Conservation (phyloP, 2,797 vertebrate species). For the Botia kubotai region DNA sequence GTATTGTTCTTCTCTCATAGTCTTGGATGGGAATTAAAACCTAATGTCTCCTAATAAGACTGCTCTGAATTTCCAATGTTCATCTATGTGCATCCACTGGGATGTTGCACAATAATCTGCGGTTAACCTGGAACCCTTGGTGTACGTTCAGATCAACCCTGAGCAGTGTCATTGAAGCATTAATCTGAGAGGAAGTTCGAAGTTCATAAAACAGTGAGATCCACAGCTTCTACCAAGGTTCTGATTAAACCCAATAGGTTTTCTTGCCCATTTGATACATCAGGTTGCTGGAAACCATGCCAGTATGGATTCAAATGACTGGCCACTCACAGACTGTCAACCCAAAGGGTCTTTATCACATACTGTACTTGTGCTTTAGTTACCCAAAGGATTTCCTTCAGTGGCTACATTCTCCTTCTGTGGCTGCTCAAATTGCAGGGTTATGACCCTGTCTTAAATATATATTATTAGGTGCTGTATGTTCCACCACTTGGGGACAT, state of each 20-base stretch:
- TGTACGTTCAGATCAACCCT: conserved; percentile 17
- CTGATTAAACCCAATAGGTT: conserved; percentile 43
- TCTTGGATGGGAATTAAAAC: not conserved
- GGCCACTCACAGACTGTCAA: conserved; percentile 66
- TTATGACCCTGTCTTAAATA: conserved; percentile 18
- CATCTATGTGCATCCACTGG: not conserved
- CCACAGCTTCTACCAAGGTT: conserved; percentile 10
- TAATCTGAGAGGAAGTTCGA: conserved; percentile 58
- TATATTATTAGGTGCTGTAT: conserved; percentile 24
- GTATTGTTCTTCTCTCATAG: not conserved
- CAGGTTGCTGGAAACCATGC: conserved; percentile 63
- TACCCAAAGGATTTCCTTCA: conserved; percentile 15
- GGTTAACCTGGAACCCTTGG: not conserved
- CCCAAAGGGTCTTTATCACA: conserved; percentile 56
- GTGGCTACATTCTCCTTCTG: conserved; percentile 11
- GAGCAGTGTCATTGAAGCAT: conserved; percentile 37
- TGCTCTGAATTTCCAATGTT: not conserved
- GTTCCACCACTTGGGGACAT: conserved; percentile 18
- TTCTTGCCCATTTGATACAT: conserved; percentile 21
- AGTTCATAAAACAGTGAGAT: conserved; percentile 56
- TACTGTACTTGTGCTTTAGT: conserved; percentile 20
- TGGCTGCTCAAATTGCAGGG: conserved; percentile 21
- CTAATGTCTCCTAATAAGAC: not conserved
- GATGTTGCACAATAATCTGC: not conserved
- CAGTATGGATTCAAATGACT: conserved; percentile 72